These are phyloP conservation scores for Trissolcus basalis DNA, from an alignment of 1,140 invertebrate species.

Conservation along the genomic window DNA sequence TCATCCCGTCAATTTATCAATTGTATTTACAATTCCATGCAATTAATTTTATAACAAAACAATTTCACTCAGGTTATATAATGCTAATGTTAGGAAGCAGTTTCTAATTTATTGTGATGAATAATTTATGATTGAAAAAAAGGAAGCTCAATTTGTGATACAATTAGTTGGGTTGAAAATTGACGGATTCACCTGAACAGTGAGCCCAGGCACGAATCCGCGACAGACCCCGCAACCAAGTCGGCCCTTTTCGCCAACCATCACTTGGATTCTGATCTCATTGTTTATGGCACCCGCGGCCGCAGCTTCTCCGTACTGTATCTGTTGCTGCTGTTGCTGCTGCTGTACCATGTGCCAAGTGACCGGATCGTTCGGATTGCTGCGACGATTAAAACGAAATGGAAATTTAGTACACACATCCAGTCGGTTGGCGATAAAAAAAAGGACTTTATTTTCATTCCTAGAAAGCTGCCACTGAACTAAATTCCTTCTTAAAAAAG, in stretches of 20 bases:
- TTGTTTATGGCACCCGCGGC: constrained; percentile 62
- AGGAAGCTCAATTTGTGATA: no score
- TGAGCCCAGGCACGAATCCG: constrained; percentile 72
- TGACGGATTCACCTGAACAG: constrained; percentile 67
- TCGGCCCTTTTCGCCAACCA: constrained; percentile 72
- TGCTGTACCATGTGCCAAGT: constrained; percentile 86
- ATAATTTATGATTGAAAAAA: no score
- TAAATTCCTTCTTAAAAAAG: no score
- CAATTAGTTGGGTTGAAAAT: not conserved
- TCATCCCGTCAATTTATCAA: no score
- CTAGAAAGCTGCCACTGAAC: no score
- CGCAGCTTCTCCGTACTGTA: constrained; percentile 67
- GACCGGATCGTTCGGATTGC: constrained; percentile 82
- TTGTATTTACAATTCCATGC: no score
- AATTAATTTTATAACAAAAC: no score
- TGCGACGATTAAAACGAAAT: constrained; percentile 59
- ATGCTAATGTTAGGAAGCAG: no score
- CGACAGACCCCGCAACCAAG: constrained; percentile 73
- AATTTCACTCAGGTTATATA: no score
- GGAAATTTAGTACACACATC: not conserved
- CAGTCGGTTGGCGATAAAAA: not conserved
- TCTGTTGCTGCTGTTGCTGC: constrained; percentile 71
- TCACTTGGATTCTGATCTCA: constrained; percentile 71
- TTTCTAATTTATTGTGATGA: no score
- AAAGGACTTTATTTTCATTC: no score